Conservation (phyloP, 2,888 invertebrate genomes). For the Steromphala cineraria region DNA sequence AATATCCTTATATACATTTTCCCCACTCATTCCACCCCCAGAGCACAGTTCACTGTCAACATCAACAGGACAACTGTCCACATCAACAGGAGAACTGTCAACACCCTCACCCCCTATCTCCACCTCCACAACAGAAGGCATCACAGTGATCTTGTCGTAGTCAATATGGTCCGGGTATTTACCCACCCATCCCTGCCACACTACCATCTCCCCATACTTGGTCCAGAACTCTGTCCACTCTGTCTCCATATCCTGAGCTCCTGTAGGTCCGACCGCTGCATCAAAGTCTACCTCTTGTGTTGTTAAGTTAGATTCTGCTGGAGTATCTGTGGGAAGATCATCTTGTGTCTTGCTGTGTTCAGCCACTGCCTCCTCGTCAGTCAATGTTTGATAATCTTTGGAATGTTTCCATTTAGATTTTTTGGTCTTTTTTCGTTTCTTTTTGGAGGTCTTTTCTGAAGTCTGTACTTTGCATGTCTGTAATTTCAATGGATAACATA, state of each 20-base stretch:
- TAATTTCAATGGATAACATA: no score
- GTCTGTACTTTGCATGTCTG: no score
- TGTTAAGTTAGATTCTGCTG: not conserved
- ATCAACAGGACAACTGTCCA: not conserved
- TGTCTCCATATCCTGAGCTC: not conserved
- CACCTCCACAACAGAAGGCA: slow-evolving; percentile 55
- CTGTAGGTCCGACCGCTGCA: not conserved
- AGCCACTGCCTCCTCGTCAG: not conserved
- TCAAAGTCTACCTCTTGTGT: not conserved
- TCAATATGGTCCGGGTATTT: slow-evolving; percentile 70
- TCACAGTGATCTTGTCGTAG: slow-evolving; percentile 44
- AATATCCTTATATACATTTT: not conserved
- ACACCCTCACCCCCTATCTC: slow-evolving; percentile 44
- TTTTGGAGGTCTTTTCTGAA: not conserved
- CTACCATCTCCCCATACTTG: slow-evolving; percentile 66
- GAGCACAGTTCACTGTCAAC: not conserved
- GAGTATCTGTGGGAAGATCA: not conserved
- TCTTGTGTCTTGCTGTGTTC: not conserved
- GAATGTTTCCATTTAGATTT: not conserved
- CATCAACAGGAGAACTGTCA: not conserved
- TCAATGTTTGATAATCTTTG: not conserved
- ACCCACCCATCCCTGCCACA: slow-evolving; percentile 69
- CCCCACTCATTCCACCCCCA: not conserved
- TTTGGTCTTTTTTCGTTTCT: not conserved
- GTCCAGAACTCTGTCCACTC: slow-evolving; percentile 59